Evolutionary conservation across 2,888 invertebrate species (phyloP), one percentile per base, ranked within the genome.

Genomic region (Hydriomena furcata): DNA sequence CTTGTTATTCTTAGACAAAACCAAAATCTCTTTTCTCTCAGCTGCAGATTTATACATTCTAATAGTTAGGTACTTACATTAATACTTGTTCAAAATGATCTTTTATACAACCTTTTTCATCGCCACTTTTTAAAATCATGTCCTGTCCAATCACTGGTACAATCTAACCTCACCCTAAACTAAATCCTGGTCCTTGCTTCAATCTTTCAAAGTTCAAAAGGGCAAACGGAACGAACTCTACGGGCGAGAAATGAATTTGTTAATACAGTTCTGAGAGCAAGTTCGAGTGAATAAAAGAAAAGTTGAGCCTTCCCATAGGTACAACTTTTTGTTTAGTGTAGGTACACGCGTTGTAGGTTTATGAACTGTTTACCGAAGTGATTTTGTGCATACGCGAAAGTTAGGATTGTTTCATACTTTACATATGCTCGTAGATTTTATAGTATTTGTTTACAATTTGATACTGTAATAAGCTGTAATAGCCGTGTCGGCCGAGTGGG

Each of bases 331-430:
- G 35, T 48, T 52, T 42, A 50, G 35, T 52, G 37, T 51, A 52
- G n/a, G n/a, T n/a, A 2, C 41, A 28, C 36, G 7, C 8, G 24
- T 36, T 37, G 17, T 32, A 38, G 54, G 49, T 59, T 45, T 62
- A 55, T 56, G 36, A 58, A 60, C 58, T 50, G 46, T 58, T 58
- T 59, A 54, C 47, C 31, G 42, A 41, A 55, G 55, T 59, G 60
- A 66, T 63, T 68, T 63, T 60, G 52, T 60, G 56, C 49, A 60
- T 55, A 55, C 55, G 44, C 45, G 41, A 54, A 57, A 50, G 60
- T 46, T 57, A 52, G 54, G 58, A 68, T 69, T 51, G 41, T 27
- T 43, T 21, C 8, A 35, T 28, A 44, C 28, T 44, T 35, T 44
- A 28, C 27, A n/a, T 7, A 35, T 0, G 4, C 0, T 11, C 28